phyloP scores from a whole-genome alignment of 1,140 invertebrate genomes.

The Coenobita brevimanus region DNA sequence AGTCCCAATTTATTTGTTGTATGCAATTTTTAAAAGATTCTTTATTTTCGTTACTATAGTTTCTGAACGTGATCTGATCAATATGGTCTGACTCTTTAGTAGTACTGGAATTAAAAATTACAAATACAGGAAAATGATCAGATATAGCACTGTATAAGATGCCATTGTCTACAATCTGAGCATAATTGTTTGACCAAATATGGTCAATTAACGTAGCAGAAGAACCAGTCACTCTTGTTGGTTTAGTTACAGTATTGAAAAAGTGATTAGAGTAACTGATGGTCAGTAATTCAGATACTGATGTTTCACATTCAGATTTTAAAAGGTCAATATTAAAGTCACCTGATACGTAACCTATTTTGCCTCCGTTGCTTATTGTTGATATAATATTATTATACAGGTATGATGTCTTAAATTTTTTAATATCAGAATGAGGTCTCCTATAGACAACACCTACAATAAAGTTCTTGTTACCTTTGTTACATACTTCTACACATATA shows the following conservation, averaged over 20 bases:
- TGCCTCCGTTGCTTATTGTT: neutral
- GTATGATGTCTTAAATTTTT: too few species aligned
- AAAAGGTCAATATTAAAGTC: conserved; percentile 3
- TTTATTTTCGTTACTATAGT: neutral
- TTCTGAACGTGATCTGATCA: neutral
- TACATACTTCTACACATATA: too few species aligned
- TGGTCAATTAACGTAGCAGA: too few species aligned
- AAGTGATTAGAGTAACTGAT: neutral
- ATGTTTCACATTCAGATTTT: neutral
- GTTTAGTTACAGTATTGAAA: neutral
- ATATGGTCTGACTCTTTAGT: neutral
- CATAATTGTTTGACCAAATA: neutral
- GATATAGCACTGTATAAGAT: neutral
- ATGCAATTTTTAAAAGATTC: neutral
- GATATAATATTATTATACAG: too few species aligned
- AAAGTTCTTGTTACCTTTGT: too few species aligned
- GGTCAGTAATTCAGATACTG: neutral
- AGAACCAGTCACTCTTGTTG: neutral
- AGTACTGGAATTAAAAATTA: neutral
- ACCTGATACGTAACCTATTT: neutral
- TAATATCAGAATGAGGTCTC: too few species aligned
- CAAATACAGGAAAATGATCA: neutral
- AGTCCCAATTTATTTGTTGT: neutral
- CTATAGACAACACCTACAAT: too few species aligned
- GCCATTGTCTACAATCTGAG: neutral